phyloP scores from a whole-genome alignment of 1,140 invertebrate species.

The Campodea augens region DNA sequence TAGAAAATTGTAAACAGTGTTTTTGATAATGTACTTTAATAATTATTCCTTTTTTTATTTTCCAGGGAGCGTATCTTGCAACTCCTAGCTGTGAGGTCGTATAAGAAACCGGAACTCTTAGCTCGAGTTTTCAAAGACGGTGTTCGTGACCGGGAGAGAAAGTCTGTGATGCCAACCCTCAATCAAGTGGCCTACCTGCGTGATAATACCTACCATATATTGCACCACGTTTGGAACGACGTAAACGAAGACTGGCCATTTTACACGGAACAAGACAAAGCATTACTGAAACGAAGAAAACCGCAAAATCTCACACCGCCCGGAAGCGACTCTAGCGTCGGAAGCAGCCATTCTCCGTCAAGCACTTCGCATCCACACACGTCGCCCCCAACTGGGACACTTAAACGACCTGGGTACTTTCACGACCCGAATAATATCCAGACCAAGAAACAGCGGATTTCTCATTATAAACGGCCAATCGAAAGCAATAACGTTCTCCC shows the following conservation, averaged over 20 bases:
- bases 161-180: slow-evolving; percentile 47
- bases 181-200: slow-evolving; percentile 56
- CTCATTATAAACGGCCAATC: slow-evolving; percentile 45
- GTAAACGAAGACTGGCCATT: slow-evolving; percentile 86
- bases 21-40: no score
- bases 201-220: slow-evolving; percentile 73
- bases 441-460: slow-evolving; percentile 60
- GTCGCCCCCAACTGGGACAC: not conserved
- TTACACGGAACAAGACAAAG: slow-evolving; percentile 70
- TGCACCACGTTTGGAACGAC: slow-evolving; percentile 71
- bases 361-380: slow-evolving; percentile 3
- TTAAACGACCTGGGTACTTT: slow-evolving; percentile 34
- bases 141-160: slow-evolving; percentile 59
- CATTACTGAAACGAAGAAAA: slow-evolving; percentile 68
- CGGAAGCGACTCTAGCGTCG: slow-evolving; percentile 50
- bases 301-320: slow-evolving; percentile 73
- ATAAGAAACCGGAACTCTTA: slow-evolving; percentile 78
- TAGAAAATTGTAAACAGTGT: no score
- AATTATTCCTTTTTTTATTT: no score
- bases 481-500: no score
- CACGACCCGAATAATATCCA: slow-evolving; percentile 38
- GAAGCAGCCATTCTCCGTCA: slow-evolving; percentile 44
- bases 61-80: slow-evolving; percentile 77
- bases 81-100: slow-evolving; percentile 71
- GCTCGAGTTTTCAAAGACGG: slow-evolving; percentile 67